These are phyloP conservation scores for Thecophora atra DNA, from an alignment of 2,888 invertebrate species.

Conservation along the genomic window DNA sequence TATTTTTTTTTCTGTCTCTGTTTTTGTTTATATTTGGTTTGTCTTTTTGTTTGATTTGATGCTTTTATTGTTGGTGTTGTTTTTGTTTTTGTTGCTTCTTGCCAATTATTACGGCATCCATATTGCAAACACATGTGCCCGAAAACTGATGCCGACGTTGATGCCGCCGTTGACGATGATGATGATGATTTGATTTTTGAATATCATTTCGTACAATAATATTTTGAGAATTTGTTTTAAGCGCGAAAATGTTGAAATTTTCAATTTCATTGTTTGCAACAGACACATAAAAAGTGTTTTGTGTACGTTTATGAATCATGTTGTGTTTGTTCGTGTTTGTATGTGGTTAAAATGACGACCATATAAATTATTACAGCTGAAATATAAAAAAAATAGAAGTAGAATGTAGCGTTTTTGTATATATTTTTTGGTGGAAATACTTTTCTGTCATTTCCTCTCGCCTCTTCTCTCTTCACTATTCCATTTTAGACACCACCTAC, in stretches of 20 bases:
- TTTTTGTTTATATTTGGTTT: constrained; percentile 2
- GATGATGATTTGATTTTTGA: background rate
- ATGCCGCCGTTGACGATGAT: background rate
- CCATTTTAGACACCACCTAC: no score
- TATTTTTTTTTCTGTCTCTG: constrained; percentile 11
- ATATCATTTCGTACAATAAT: background rate
- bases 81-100: background rate
- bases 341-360: constrained; percentile 1
- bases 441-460: no score
- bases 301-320: no score
- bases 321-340: background rate
- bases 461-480: no score
- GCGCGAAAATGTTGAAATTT: constrained; percentile 10
- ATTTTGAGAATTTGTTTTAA: constrained; percentile 5
- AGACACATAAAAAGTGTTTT: background rate
- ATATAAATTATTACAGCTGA: background rate
- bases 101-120: constrained; percentile 31
- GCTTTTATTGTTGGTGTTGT: constrained; percentile 2
- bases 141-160: background rate
- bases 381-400: constrained; percentile 8
- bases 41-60: constrained; percentile 7
- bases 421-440: no score
- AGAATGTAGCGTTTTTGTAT: no score
- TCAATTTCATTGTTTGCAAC: background rate
- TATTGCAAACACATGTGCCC: constrained; percentile 30